phyloP scores from a whole-genome alignment of 2,113 vertebrate species.

The Emydura subglobosa region DNA sequence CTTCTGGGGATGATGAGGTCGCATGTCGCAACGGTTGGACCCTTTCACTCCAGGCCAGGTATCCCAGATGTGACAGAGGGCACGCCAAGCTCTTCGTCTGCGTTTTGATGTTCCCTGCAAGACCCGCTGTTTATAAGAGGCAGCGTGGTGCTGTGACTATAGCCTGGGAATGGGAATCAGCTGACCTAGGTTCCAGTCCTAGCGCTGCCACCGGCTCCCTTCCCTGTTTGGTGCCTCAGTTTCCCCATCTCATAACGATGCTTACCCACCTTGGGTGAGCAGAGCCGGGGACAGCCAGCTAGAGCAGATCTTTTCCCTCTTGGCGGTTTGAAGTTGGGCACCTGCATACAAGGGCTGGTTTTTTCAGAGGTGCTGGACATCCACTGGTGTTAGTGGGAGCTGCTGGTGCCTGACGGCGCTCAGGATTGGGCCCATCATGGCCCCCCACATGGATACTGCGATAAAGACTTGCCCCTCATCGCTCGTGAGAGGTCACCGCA shows the following conservation, averaged over 20 bases:
- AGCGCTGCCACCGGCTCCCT: not conserved
- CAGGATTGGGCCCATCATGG: not conserved
- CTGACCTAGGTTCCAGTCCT: not conserved
- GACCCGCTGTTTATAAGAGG: not conserved
- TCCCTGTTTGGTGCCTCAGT: not conserved
- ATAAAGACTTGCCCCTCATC: not conserved
- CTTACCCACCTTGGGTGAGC: not conserved
- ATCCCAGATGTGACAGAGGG: not conserved
- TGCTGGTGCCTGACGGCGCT: not conserved
- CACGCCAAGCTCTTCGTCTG: not conserved
- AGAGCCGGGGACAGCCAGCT: not conserved
- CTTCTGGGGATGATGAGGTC: not conserved
- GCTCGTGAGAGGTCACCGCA: rapidly evolving
- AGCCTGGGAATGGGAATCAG: too few relatives aligned
- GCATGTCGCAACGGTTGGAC: not conserved
- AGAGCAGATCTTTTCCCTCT: too few relatives aligned
- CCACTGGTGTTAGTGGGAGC: not conserved
- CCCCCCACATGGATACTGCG: not conserved
- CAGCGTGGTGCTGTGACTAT: too few relatives aligned
- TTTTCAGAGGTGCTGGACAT: not conserved
- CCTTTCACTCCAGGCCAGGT: not conserved
- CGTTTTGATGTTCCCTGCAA: not conserved
- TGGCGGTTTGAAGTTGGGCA: too few relatives aligned
- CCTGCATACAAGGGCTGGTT: not conserved
- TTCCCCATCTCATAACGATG: not conserved